Base-by-base conservation (phyloP, 2,888 invertebrate genomes). In the Ectropis crepuscularia region DNA sequence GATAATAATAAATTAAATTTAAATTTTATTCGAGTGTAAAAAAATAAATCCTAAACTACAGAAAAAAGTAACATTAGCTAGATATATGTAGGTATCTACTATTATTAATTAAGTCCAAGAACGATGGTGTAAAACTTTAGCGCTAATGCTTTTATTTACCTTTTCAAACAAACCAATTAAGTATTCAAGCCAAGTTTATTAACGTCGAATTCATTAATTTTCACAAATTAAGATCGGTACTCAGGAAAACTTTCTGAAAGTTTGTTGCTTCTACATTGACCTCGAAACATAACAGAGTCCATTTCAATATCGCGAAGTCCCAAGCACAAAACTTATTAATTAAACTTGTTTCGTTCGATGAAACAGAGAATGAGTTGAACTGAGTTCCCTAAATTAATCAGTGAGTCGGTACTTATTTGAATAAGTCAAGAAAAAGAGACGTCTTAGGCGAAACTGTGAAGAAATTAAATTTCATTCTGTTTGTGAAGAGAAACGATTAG, bases 271-370 rank as follows among this genome's bases (percentile, higher is more conserved):
- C 57, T 67, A 65, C 59, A 65, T 60, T 55, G 64, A 65, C 66
- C 67, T 63, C 61, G 62, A 63, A 67, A 67, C 62, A 68, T 66
- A 70, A 59, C 68, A 67, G 60, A 51, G 63, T 61, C 64, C 59
- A 66, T 68, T 72, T 72, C 67, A 66, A 71, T 69, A 68, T 63
- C 66, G 57, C 66, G 5, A 67, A 69, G 67, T 57, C 82, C 75
- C 74, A 75, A 77, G 84, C 79, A 79, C 67, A 74, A 73, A 88
- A 88, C 85, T 87, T 85, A 82, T 87, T 90, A 88, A 90, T 90
- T 90, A 88, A 90, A 89, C 82, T 89, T 86, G 83, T 88, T 89
- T 87, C 82, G 86, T 89, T 87, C 82, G 82, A 87, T 85, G 85
- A 85, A 87, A 87, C 81, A 82, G 84, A 85, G 86, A 87, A 83